These are phyloP conservation scores for Cassiopea andromeda DNA, from an alignment of 30 jellyfish, hydroid and myxozoan genomes.

Conservation along the genomic window DNA sequence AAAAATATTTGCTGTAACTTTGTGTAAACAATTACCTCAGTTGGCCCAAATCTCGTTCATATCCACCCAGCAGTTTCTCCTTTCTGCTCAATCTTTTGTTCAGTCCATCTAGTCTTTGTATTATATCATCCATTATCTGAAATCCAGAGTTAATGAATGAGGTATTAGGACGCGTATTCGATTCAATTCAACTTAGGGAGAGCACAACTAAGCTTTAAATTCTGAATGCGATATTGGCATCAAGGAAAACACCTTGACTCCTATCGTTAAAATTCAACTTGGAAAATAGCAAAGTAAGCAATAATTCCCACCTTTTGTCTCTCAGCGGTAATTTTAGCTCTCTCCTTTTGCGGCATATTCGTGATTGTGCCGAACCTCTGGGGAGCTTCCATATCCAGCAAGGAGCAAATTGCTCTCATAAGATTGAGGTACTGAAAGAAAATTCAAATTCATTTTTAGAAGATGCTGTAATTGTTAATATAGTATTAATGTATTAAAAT, in stretches of 20 bases:
- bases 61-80: slow-evolving; percentile 75
- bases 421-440: slow-evolving; percentile 54
- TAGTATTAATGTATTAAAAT: too few species aligned
- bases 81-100: slow-evolving; percentile 65
- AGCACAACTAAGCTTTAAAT: too few species aligned
- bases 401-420: slow-evolving; percentile 67
- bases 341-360: slow-evolving; percentile 60
- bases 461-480: not conserved
- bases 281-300: too few species aligned
- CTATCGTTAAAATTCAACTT: too few species aligned
- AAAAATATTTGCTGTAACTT: not conserved
- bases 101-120: slow-evolving; percentile 32
- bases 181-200: too few species aligned
- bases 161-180: too few species aligned
- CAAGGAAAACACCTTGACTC: too few species aligned
- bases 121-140: slow-evolving; percentile 53
- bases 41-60: slow-evolving; percentile 76
- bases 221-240: too few species aligned
- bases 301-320: slow-evolving; percentile 28
- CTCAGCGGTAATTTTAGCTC: slow-evolving; percentile 35
- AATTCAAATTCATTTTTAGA: not conserved
- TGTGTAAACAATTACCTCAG: slow-evolving; percentile 60
- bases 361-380: slow-evolving; percentile 21
- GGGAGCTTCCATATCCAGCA: slow-evolving; percentile 63
- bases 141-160: not conserved